Conservation (phyloP, 1,140 invertebrate species). For the Pseudomyrmex concolor region DNA sequence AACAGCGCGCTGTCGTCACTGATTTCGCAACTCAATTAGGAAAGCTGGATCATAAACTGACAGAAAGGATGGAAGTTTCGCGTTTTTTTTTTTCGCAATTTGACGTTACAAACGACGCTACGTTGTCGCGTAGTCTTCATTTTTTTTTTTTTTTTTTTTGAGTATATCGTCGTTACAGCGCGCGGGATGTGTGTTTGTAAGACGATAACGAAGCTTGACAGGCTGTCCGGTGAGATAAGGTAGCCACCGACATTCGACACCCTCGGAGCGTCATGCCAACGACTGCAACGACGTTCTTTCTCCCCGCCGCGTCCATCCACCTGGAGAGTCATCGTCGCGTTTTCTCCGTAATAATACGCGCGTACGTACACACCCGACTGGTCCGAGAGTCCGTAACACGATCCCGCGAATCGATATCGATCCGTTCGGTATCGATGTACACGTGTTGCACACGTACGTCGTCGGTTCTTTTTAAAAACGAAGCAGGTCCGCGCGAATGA, state of each 20-base stretch:
- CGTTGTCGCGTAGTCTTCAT: not conserved
- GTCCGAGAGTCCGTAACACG: slow-evolving; percentile 42
- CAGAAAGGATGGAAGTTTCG: not conserved
- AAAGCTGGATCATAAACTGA: slow-evolving; percentile 39
- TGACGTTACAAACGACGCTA: not conserved
- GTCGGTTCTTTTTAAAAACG: slow-evolving; percentile 65
- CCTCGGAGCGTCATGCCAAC: slow-evolving; percentile 70
- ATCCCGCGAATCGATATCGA: slow-evolving; percentile 65
- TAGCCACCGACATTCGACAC: slow-evolving; percentile 82
- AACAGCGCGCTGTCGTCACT: not conserved
- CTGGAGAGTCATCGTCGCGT: slow-evolving; percentile 64
- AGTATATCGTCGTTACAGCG: slow-evolving; percentile 65
- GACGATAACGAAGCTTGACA: slow-evolving; percentile 84
- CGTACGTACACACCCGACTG: slow-evolving; percentile 71
- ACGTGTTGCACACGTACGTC: slow-evolving; percentile 54
- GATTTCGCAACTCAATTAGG: slow-evolving; percentile 53
- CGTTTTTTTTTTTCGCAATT: not conserved
- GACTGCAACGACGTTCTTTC: slow-evolving; percentile 58
- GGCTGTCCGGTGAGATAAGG: slow-evolving; percentile 81
- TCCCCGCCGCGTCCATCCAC: slow-evolving; percentile 43
- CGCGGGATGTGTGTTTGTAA: slow-evolving; percentile 74
- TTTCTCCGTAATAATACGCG: slow-evolving; percentile 76
- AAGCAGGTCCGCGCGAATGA: slow-evolving; percentile 73
- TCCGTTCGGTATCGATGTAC: slow-evolving; percentile 74
- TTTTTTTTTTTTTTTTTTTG: too few relatives aligned